These are phyloP conservation scores for Orius laevigatus DNA, from an alignment of 1,140 invertebrate species.

Conservation along the genomic window DNA sequence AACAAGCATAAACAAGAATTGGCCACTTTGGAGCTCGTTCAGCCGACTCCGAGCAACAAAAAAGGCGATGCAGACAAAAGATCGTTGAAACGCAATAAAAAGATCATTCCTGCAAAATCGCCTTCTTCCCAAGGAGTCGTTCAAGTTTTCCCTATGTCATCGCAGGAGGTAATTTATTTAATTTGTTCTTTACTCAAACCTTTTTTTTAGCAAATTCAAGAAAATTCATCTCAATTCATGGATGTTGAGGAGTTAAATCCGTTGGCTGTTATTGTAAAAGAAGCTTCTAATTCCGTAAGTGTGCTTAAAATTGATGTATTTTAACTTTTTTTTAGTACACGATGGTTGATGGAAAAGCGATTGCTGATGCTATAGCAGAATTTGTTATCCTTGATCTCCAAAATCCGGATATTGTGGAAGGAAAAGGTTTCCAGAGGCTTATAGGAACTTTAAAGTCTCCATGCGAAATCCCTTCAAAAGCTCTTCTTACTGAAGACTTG, in stretches of 20 bases:
- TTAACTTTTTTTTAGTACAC: conserved; percentile 10
- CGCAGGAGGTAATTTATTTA: not conserved
- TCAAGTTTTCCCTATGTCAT: conserved; percentile 13
- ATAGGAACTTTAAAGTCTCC: conserved; percentile 32
- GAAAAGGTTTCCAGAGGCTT: conserved; percentile 31
- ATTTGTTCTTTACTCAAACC: not conserved
- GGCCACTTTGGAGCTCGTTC: conserved; percentile 28
- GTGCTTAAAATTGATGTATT: not conserved
- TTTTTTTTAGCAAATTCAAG: not conserved
- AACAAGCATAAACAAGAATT: conserved; percentile 37
- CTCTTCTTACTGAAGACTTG: conserved; percentile 32
- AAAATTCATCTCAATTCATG: conserved; percentile 12
- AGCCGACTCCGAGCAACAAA: conserved; percentile 14
- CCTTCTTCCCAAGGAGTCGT: conserved; percentile 4
- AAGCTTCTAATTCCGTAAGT: conserved; percentile 11
- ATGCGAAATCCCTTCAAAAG: conserved; percentile 35
- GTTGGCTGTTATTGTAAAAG: conserved; percentile 15
- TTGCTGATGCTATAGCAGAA: conserved; percentile 31
- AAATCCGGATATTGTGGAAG: conserved; percentile 32
- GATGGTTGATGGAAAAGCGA: conserved; percentile 24
- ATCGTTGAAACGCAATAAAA: conserved; percentile 3
- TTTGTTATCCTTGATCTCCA: conserved; percentile 33
- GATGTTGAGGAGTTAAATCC: conserved; percentile 16
- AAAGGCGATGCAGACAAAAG: conserved; percentile 11
- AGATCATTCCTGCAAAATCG: not conserved